Percentiles rank a stretch among this genome's conserved stretches.
These are phyloP conservation scores for Peromyscus eremicus DNA, from an alignment of 2,797 vertebrate genomes.

Conservation along the genomic window DNA sequence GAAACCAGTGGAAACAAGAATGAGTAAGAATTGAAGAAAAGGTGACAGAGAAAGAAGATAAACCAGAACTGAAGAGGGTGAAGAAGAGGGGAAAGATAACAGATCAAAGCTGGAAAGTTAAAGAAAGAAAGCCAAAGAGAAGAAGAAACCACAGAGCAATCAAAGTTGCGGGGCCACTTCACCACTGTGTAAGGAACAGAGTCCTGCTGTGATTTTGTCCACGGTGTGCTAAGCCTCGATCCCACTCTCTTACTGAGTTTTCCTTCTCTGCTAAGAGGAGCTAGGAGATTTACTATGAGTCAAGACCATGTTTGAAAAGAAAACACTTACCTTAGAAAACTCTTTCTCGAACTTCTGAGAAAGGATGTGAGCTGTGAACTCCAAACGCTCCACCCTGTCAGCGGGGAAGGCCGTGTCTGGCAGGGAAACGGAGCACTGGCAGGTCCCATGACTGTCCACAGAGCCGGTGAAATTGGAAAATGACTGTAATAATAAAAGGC, in stretches of 20 bases:
- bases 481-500: constrained; percentile 80
- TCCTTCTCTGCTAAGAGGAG: background rate
- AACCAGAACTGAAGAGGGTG: background rate
- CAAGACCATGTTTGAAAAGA: background rate
- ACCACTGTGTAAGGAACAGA: accelerated
- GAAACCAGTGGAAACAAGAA: background rate
- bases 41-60: background rate
- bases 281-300: background rate
- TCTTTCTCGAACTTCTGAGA: constrained; percentile 85
- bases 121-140: background rate
- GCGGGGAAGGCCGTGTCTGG: constrained; percentile 92
- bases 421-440: constrained; percentile 91
- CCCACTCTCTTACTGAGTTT: background rate
- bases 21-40: background rate
- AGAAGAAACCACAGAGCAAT: background rate
- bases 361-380: constrained; percentile 77
- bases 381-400: constrained; percentile 88
- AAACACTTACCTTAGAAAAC: constrained; percentile 87
- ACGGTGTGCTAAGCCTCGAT: accelerated
- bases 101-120: background rate
- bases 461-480: constrained; percentile 90
- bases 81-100: background rate
- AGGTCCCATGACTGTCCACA: constrained; percentile 88
- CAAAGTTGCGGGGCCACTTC: background rate
- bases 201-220: too few relatives aligned